Percentiles rank a stretch among this genome's conserved stretches.
phyloP scores from a whole-genome alignment of 2,888 invertebrate species.

The Noctua comes region DNA sequence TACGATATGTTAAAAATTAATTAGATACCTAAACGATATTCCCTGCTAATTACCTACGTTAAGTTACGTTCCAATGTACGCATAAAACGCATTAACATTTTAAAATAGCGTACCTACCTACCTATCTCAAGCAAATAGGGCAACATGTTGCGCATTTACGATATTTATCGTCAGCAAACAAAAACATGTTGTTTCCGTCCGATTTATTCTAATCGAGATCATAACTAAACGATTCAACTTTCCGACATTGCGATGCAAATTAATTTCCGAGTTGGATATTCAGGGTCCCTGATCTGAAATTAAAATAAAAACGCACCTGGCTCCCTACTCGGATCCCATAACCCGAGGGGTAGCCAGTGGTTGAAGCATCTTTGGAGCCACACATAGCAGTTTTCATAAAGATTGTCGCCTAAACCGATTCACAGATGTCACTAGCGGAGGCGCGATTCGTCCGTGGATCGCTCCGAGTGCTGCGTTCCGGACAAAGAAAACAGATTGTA shows the following conservation, averaged over 20 bases:
- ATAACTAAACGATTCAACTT: constrained; percentile 63
- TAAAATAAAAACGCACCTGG: constrained; percentile 80
- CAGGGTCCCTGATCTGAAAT: constrained; percentile 77
- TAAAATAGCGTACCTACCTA: constrained; percentile 38
- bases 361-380: constrained; percentile 74
- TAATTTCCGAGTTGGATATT: constrained; percentile 75
- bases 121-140: constrained; percentile 33
- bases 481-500: constrained; percentile 89
- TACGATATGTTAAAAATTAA: constrained; percentile 33
- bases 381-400: constrained; percentile 71
- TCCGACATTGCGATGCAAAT: constrained; percentile 70
- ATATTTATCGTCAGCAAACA: constrained; percentile 37
- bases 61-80: constrained; percentile 32
- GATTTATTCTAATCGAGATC: constrained; percentile 56
- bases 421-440: constrained; percentile 73
- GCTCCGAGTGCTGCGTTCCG: constrained; percentile 73
- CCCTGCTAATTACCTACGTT: constrained; percentile 29
- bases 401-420: constrained; percentile 73
- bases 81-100: constrained; percentile 24
- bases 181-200: constrained; percentile 49
- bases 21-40: background rate
- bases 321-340: constrained; percentile 62
- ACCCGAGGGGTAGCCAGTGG: constrained; percentile 68
- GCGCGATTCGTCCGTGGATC: constrained; percentile 73
- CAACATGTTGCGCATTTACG: constrained; percentile 44